These are phyloP conservation scores for Charaxes varanes DNA, from an alignment of 1,140 invertebrate genomes.

Conservation along the genomic window DNA sequence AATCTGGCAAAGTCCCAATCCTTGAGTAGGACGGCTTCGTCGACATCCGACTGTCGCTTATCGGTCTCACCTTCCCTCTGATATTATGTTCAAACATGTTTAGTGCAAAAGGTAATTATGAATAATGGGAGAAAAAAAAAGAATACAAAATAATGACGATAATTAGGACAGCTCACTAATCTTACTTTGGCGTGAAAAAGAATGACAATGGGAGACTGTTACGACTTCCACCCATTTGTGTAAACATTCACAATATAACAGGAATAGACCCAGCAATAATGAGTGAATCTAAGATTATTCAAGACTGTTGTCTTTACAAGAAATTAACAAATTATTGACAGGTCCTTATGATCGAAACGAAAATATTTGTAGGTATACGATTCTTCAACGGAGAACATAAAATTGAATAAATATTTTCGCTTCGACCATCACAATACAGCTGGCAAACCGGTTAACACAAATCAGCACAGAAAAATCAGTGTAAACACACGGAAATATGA, in stretches of 20 bases:
- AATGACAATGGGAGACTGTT: too few relatives aligned
- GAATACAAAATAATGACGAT: conserved; percentile 15
- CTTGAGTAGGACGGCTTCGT: conserved; percentile 83
- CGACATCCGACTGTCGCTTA: conserved; percentile 74
- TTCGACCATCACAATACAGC: neutral
- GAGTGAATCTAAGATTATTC: too few relatives aligned
- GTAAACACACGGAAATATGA: too few relatives aligned
- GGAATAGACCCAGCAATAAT: conserved; percentile 15
- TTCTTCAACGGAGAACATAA: too few relatives aligned
- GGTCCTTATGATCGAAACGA: neutral
- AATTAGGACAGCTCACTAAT: conserved; percentile 47
- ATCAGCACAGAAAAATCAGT: too few relatives aligned
- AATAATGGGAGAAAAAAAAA: conserved; percentile 40
- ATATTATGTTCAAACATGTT: conserved; percentile 53
- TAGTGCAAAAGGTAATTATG: conserved; percentile 62
- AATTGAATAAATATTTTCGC: neutral
- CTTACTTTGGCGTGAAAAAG: conserved; percentile 65
- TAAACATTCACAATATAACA: conserved; percentile 5
- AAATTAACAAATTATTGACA: neutral
- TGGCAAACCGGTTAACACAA: neutral
- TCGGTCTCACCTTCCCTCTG: conserved; percentile 62
- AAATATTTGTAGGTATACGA: neutral
- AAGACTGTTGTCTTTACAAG: too few relatives aligned
- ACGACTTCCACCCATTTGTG: neutral
- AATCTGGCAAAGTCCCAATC: conserved; percentile 90